Evolutionary conservation across 2,888 invertebrate species (phyloP).

Genomic region (Aphodius sticticus): DNA sequence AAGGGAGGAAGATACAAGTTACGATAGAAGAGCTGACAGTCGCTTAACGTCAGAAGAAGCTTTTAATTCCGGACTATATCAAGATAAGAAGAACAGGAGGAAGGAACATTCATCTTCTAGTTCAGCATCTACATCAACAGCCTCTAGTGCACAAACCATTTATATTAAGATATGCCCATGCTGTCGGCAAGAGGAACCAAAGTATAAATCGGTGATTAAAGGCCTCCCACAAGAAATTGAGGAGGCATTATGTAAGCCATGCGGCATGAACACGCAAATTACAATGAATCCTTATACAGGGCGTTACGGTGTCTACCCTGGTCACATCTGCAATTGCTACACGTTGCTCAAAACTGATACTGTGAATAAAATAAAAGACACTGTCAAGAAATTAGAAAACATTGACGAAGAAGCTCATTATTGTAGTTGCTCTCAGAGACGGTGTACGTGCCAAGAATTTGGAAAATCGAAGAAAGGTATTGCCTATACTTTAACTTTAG

Average conservation of each 20-base stretch:
- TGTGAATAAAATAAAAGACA: conserved; percentile 38
- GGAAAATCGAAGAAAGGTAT: conserved; percentile 37
- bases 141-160: conserved; percentile 21
- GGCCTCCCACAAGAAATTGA: conserved; percentile 27
- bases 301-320: conserved; percentile 39
- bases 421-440: conserved; percentile 20
- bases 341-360: conserved; percentile 34
- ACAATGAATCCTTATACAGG: conserved; percentile 29
- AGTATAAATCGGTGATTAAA: conserved; percentile 20
- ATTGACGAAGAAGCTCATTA: conserved; percentile 39
- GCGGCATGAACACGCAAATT: conserved; percentile 38
- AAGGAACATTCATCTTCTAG: not conserved
- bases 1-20: not conserved
- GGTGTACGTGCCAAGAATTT: conserved; percentile 33
- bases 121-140: conserved; percentile 21
- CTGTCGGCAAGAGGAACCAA: conserved; percentile 31
- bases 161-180: conserved; percentile 30
- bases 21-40: not conserved
- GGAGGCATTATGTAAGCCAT: conserved; percentile 41
- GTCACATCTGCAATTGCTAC: conserved; percentile 43
- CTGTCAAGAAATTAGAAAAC: conserved; percentile 59
- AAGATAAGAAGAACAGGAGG: not conserved
- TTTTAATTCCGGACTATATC: not conserved
- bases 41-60: not conserved
- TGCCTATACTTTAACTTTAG: conserved; percentile 42